Conservation (phyloP, 2,888 invertebrate genomes). For the Orthosia gracilis region DNA sequence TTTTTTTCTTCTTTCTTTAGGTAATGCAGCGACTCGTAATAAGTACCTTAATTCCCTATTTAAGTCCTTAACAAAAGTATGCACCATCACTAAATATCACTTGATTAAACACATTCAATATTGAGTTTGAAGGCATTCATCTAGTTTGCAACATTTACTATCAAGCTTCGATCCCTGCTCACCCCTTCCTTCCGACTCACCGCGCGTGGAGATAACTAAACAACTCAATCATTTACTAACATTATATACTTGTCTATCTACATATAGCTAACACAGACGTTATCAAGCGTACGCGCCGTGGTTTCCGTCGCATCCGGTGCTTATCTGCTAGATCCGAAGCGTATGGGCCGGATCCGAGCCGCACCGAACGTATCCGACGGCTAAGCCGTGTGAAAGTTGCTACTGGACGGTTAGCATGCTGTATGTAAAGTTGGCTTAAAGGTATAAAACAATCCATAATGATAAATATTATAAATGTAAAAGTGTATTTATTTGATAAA, state of each 20-base stretch:
- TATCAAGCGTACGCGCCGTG: conserved; percentile 30
- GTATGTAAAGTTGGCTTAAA: neutral
- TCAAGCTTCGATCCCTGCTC: neutral
- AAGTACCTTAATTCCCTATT: neutral
- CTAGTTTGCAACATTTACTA: neutral
- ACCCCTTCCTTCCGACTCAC: neutral
- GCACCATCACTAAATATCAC: neutral
- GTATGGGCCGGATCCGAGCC: conserved; percentile 23
- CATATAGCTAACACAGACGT: conserved; percentile 8
- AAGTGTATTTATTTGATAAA: neutral
- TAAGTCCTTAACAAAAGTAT: too few species aligned
- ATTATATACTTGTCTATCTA: neutral
- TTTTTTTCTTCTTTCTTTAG: too few species aligned
- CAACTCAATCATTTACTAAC: conserved; percentile 33
- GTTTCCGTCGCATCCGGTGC: conserved; percentile 41
- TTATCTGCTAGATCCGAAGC: conserved; percentile 46
- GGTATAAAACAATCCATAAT: neutral
- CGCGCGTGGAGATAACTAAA: conserved; percentile 45
- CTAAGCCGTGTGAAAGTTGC: conserved; percentile 9
- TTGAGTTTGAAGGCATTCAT: conserved; percentile 12
- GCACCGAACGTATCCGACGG: conserved; percentile 21
- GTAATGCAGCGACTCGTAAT: neutral
- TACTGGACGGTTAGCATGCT: neutral
- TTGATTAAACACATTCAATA: neutral
- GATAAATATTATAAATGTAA: too few species aligned